phyloP scores from a whole-genome alignment of 2,797 vertebrate genomes.

The Pteronotus mesoamericanus region DNA sequence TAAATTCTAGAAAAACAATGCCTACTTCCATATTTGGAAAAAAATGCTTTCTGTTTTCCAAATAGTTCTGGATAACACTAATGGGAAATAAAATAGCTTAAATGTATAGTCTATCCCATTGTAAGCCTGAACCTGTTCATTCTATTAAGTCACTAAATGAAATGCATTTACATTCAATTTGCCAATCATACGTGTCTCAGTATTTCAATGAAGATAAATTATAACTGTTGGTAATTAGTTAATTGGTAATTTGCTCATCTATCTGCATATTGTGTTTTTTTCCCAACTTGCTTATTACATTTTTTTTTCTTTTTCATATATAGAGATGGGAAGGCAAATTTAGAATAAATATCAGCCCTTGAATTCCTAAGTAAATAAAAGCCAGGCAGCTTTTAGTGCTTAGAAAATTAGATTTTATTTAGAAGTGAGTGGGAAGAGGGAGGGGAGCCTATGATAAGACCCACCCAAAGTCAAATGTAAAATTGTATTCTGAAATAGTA shows the following conservation, averaged over 20 bases:
- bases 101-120: not conserved
- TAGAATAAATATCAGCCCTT: not conserved
- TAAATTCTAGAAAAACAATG: not conserved
- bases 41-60: not conserved
- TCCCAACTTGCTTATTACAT: not conserved
- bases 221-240: constrained; percentile 35
- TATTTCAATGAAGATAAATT: constrained; percentile 52
- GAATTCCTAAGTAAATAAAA: not conserved
- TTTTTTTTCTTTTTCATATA: not conserved
- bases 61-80: not conserved
- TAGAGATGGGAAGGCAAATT: not conserved
- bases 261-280: not conserved
- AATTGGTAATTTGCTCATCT: constrained; percentile 47
- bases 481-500: not conserved
- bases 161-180: not conserved
- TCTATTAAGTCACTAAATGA: not conserved
- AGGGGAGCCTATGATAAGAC: not conserved
- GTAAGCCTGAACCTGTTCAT: not conserved
- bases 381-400: not conserved
- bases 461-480: not conserved
- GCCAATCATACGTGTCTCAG: constrained; percentile 23
- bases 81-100: constrained; percentile 1
- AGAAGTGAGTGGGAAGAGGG: not conserved
- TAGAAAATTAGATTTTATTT: not conserved
- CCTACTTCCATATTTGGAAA: not conserved